These are phyloP conservation scores for Alcis repandata DNA, from an alignment of 2,888 invertebrate species.

Conservation along the genomic window DNA sequence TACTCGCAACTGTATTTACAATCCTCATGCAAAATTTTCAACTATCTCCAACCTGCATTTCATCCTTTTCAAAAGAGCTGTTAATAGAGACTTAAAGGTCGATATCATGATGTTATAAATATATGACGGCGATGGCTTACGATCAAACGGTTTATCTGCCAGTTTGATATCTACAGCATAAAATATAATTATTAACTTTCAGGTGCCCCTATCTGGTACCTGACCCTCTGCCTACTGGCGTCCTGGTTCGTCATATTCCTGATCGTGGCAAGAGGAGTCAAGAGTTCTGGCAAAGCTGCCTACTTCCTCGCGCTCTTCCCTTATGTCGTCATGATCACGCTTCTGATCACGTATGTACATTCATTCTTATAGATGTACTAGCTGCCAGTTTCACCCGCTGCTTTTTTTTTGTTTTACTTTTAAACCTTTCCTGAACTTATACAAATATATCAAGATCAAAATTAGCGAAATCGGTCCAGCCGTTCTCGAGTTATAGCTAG, in stretches of 20 bases:
- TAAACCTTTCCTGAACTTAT: too few species aligned
- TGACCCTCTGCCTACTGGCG: constrained; percentile 88
- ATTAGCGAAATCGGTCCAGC: too few species aligned
- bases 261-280: constrained; percentile 91
- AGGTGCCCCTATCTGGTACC: constrained; percentile 90
- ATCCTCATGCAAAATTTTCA: too few species aligned
- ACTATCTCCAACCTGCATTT: too few species aligned
- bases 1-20: too few species aligned
- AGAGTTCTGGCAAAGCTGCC: constrained; percentile 93
- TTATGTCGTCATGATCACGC: constrained; percentile 91
- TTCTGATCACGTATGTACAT: constrained; percentile 86
- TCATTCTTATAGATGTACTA: background rate
- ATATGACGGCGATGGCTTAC: too few species aligned
- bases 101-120: background rate
- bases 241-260: constrained; percentile 90
- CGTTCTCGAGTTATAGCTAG: too few species aligned
- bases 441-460: too few species aligned
- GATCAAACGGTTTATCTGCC: background rate
- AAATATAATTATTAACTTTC: constrained; percentile 6
- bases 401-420: too few species aligned
- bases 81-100: too few species aligned
- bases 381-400: too few species aligned
- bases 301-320: constrained; percentile 96
- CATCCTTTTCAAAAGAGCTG: too few species aligned
- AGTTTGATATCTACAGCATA: background rate